Conservation (phyloP, 2,888 invertebrate species). For the Plemyria rubiginata region DNA sequence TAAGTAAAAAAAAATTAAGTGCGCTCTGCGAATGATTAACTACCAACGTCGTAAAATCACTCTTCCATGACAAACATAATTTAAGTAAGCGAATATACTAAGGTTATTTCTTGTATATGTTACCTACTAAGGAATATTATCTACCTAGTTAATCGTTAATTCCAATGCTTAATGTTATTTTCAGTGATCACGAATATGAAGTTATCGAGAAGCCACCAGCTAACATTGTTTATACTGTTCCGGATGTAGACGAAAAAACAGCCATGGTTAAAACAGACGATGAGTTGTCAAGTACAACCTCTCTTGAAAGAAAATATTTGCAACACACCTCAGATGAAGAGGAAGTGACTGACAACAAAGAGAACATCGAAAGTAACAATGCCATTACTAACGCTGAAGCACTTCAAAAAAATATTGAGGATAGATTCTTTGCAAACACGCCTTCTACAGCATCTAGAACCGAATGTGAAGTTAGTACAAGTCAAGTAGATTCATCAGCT, state of each 20-base stretch:
- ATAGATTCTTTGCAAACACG: slow-evolving; percentile 85
- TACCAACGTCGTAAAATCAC: slow-evolving; percentile 16
- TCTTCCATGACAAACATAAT: slow-evolving; percentile 26
- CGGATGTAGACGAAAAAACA: slow-evolving; percentile 68
- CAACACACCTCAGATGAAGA: slow-evolving; percentile 81
- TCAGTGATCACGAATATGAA: slow-evolving; percentile 97
- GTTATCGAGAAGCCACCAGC: slow-evolving; percentile 90
- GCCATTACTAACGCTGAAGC: slow-evolving; percentile 77
- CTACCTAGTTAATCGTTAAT: slow-evolving; percentile 17
- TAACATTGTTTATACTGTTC: slow-evolving; percentile 70
- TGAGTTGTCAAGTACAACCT: slow-evolving; percentile 80
- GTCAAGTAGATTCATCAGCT: slow-evolving; percentile 88
- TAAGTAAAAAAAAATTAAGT: slow-evolving; percentile 39
- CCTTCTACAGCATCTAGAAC: slow-evolving; percentile 86
- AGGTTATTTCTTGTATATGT: neutral
- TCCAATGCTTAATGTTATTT: slow-evolving; percentile 60
- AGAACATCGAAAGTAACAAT: slow-evolving; percentile 57
- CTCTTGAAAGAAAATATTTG: slow-evolving; percentile 76
- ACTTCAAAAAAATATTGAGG: slow-evolving; percentile 87
- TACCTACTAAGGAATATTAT: neutral
- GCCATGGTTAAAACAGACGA: slow-evolving; percentile 74
- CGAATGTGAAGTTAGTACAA: slow-evolving; percentile 87
- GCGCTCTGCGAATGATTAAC: slow-evolving; percentile 50
- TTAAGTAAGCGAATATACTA: slow-evolving; percentile 53
- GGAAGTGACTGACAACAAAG: slow-evolving; percentile 68